Evolutionary conservation across 2,797 vertebrate genomes (phyloP), one percentile per base, ranked within the genome.

Genomic region (Gastrophryne carolinensis): DNA sequence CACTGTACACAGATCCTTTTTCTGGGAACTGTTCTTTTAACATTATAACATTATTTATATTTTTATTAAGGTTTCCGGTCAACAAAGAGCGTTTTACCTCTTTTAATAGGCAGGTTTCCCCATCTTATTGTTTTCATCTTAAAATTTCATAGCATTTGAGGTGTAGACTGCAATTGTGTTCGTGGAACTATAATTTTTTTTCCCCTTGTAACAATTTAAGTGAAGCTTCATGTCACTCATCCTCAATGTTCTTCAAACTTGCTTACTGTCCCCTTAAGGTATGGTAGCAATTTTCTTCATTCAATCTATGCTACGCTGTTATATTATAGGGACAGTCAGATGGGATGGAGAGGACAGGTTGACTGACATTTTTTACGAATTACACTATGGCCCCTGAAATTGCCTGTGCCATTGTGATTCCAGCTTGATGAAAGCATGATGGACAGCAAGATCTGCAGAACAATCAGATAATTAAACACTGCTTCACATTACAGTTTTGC

Each of bases 291-390:
- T 82, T 83, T 78, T 81, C 75, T 78, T 62, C 60, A 63, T 77
- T 77, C 65, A 62, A 56, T 77, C 83, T 77, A 72, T 82, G 79
- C 49, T 56, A 76, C 81, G n/a, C 64, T 80, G 34, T 49, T 77
- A 49, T 67, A 75, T 81, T 79, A 81, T 80, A 54, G 53, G 80
- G 75, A 81, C 80, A 73, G 80, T 83, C 80, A 79, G 65, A 75
- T 81, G 66, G 57, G 58, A 79, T 15, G 5, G 26, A 79, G 54
- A 83, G 49, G 79, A 60, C 68, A 58, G 24, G 44, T 73, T 84
- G 83, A 81, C 81, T 84, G 75, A 81, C 75, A 79, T 72, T 72
- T 65, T 78, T 73, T 69, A 21, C 76, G 81, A 80, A 83, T 85
- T 82, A 78, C 37, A 79, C 63, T n/a, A 53, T 24, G 71, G 75